Evolutionary conservation across 2,113 vertebrate species (phyloP), one percentile per base, ranked within the genome.

Genomic region (Anseranas semipalmata): DNA sequence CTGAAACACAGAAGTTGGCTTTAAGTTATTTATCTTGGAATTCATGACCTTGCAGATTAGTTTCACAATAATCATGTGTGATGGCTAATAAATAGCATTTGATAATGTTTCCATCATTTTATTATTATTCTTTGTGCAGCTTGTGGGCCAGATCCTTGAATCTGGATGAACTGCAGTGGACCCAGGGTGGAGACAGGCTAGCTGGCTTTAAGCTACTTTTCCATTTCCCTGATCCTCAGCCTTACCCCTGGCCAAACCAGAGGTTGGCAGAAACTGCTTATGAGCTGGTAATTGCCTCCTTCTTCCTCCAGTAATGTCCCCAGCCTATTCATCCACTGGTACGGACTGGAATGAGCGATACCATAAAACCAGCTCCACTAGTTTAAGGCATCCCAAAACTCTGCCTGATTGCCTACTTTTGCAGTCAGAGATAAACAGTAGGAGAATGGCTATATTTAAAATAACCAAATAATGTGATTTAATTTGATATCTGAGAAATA

Each of bases 191-290:
- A 87, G 77, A 89, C 48, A 95, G 95, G 80, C 86, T 89, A 81
- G 48, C 80, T 90, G 92, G 65, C 89, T 96, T 94, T 94, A 88
- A 94, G 85, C 85, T 90, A 28, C 75, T 92, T 95, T 92, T 37
- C 35, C 68, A 58, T 92, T 55, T 95, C 41, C 43, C 58, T 85
- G 46, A 66, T 75, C 55, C 76, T 95, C 82, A 88, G 82, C 76
- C 79, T 85, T 92, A 75, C 53, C 88, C 39, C 83, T 94, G 46
- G 68, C 56, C 95, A 95, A 88, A 94, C 46, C n/a, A 92, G 76
- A 92, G 82, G 63, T 46, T 94, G 85, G 79, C 88, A 96, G 73
- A 97, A 94, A 90, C 79, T 86, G 66, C 83, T 92, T 93, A 77
- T 80, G 90, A 90, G 83, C 60, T 94, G 79, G 56, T 93, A 81